These are phyloP conservation scores for Mohoua ochrocephala DNA, from an alignment of 2,113 vertebrate species.

Conservation along the genomic window DNA sequence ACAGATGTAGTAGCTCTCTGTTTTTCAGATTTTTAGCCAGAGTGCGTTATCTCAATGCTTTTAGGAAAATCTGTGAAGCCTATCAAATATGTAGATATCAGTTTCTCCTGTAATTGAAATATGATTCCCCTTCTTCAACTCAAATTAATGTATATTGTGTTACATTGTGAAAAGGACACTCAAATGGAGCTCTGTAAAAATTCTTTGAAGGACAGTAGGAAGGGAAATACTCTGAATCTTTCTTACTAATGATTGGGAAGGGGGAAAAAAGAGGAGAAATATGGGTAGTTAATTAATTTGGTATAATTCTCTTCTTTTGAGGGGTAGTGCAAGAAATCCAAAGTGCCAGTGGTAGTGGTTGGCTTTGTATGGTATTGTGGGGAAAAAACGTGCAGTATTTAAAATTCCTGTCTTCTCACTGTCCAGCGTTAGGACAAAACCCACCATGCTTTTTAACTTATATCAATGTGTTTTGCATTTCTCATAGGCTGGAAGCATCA, in stretches of 20 bases:
- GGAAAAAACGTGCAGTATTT: not conserved
- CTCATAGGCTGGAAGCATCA: not conserved
- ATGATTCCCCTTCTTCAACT: not conserved
- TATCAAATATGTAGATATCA: not conserved
- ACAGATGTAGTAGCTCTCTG: not conserved
- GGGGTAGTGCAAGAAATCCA: not conserved
- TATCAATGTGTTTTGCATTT: not conserved
- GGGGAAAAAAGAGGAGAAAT: not conserved
- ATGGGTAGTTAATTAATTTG: not conserved
- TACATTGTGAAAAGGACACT: not conserved
- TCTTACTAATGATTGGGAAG: not conserved
- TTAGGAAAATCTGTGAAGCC: not conserved
- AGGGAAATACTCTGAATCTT: not conserved
- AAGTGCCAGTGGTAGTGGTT: not conserved
- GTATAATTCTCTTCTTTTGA: not conserved
- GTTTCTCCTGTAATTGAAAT: not conserved
- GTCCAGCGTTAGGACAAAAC: not conserved
- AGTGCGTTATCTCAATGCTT: not conserved
- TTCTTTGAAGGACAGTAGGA: not conserved
- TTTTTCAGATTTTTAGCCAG: not conserved
- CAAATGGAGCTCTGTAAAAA: not conserved
- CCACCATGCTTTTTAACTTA: not conserved
- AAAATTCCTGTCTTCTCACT: not conserved
- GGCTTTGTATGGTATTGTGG: not conserved
- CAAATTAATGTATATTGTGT: not conserved